These are phyloP conservation scores for Drosophila ficusphila DNA, from an alignment of 1,140 invertebrate species.

Conservation along the genomic window DNA sequence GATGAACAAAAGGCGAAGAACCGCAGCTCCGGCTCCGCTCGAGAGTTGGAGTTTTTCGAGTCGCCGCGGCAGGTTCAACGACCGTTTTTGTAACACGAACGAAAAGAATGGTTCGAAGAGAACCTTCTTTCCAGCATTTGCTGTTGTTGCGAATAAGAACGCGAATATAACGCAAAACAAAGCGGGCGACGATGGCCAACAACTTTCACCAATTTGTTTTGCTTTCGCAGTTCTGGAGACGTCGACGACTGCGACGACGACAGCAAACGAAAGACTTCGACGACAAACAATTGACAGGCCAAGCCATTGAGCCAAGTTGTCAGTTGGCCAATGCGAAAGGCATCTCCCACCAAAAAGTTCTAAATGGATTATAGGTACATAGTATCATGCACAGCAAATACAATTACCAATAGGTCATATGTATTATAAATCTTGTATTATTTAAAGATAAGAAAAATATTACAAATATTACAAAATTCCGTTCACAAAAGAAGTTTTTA, in stretches of 20 bases:
- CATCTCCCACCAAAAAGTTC: slow-evolving; percentile 18
- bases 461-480: too few species aligned
- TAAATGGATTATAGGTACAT: slow-evolving; percentile 14
- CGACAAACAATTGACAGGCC: slow-evolving; percentile 73
- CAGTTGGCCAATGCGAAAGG: slow-evolving; percentile 43
- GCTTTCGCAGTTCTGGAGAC: slow-evolving; percentile 77
- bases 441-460: too few species aligned
- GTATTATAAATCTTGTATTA: too few species aligned
- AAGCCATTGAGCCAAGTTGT: slow-evolving; percentile 45
- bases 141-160: slow-evolving; percentile 78
- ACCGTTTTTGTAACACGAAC: slow-evolving; percentile 77
- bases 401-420: too few species aligned
- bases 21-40: slow-evolving; percentile 18
- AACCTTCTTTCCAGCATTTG: slow-evolving; percentile 41
- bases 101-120: slow-evolving; percentile 46
- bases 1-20: slow-evolving; percentile 70
- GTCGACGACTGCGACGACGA: slow-evolving; percentile 32
- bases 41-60: slow-evolving; percentile 21
- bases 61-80: slow-evolving; percentile 62
- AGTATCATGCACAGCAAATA: not conserved
- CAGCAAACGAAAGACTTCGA: slow-evolving; percentile 51
- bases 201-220: slow-evolving; percentile 84
- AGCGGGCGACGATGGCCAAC: slow-evolving; percentile 75
- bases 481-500: too few species aligned
- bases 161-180: slow-evolving; percentile 66